These are phyloP conservation scores for Percopsis omiscomaycus DNA, from an alignment of 2,797 vertebrate species.

Conservation along the genomic window DNA sequence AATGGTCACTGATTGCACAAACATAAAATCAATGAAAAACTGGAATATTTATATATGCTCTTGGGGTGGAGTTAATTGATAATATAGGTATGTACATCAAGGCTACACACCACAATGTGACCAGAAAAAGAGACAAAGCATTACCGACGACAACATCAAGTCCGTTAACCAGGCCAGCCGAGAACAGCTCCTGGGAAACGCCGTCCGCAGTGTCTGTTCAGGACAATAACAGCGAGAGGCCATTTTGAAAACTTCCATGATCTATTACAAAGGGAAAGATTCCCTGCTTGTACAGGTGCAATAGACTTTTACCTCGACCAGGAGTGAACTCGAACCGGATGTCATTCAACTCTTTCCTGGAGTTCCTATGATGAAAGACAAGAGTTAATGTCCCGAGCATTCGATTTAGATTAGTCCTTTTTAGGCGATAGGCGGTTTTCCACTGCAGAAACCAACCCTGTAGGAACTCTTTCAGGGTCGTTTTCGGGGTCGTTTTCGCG, in stretches of 20 bases:
- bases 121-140: slow-evolving; percentile 24
- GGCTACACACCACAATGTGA: background rate
- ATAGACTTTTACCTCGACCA: slow-evolving; percentile 86
- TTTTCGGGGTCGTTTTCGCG: too few species aligned
- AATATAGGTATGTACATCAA: background rate
- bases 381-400: slow-evolving; percentile 13
- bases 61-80: background rate
- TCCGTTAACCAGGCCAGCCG: slow-evolving; percentile 94
- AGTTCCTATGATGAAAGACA: slow-evolving; percentile 83
- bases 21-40: too few species aligned
- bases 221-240: slow-evolving; percentile 29
- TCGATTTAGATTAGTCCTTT: background rate
- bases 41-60: too few species aligned
- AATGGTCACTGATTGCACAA: too few species aligned
- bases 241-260: slow-evolving; percentile 12
- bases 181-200: slow-evolving; percentile 98
- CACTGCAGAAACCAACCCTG: too few species aligned
- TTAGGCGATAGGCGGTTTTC: too few species aligned
- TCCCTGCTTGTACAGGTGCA: too few species aligned
- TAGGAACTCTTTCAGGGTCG: too few species aligned
- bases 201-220: slow-evolving; percentile 93
- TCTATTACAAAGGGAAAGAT: slow-evolving; percentile 16
- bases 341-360: slow-evolving; percentile 96
- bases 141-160: slow-evolving; percentile 97
- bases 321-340: slow-evolving; percentile 98